Evolutionary conservation across 2,113 vertebrate species (phyloP).

Genomic region (Cynopterus brachyotis): DNA sequence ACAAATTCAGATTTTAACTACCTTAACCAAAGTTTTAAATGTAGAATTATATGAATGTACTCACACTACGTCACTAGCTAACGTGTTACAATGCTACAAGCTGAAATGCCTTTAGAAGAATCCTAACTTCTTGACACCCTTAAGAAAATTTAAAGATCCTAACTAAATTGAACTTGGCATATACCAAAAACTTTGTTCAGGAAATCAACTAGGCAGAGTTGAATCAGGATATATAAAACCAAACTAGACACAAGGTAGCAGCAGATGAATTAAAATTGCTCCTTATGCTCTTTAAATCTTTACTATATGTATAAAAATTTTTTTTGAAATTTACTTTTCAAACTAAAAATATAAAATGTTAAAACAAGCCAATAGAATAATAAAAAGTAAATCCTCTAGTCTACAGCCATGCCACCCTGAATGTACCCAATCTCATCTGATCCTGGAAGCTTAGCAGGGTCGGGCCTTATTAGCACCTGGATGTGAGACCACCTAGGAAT

Average conservation of each 20-base stretch:
- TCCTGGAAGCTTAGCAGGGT: too few relatives aligned
- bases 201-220: background rate
- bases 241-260: background rate
- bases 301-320: background rate
- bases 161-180: background rate
- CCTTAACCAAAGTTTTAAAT: background rate
- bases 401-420: too few relatives aligned
- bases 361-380: background rate
- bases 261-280: background rate
- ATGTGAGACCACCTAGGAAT: too few relatives aligned
- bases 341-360: background rate
- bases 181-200: background rate
- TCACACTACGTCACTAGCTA: background rate
- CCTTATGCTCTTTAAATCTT: background rate
- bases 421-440: too few relatives aligned
- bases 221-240: background rate
- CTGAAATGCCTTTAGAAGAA: background rate
- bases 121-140: background rate
- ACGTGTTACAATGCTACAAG: background rate
- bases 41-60: background rate
- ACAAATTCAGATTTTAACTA: background rate
- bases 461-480: too few relatives aligned
- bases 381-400: background rate
- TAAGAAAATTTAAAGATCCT: conserved; percentile 15
- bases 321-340: background rate